Percentiles rank a stretch among this genome's conserved stretches.
Evolutionary conservation across 2,888 invertebrate genomes (phyloP).

Genomic region (Taenaris catops): DNA sequence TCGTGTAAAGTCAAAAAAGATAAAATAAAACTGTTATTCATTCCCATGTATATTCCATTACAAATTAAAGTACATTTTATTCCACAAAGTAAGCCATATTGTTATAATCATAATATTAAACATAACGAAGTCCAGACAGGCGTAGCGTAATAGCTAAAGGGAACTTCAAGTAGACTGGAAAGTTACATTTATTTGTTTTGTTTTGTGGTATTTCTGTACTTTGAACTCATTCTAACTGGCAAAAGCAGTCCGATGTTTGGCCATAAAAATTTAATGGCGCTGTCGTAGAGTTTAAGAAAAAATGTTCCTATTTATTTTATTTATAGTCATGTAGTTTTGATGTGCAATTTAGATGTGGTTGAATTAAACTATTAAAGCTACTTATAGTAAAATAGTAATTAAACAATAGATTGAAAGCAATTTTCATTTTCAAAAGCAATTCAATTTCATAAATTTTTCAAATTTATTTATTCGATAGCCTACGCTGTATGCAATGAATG

Average conservation of each 20-base stretch:
- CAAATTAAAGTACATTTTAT: not conserved
- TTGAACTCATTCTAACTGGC: constrained; percentile 10
- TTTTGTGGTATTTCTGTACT: constrained; percentile 11
- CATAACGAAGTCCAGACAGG: constrained; percentile 9
- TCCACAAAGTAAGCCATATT: constrained; percentile 5
- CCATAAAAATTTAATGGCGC: constrained; percentile 11
- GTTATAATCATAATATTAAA: constrained; percentile 11
- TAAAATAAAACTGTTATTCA: no score
- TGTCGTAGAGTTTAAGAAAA: constrained; percentile 1
- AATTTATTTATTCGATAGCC: no score
- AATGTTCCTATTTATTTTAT: not conserved
- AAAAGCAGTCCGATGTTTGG: constrained; percentile 9
- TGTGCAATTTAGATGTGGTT: no score
- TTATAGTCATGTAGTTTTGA: not conserved
- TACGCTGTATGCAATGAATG: no score
- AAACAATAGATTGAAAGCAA: no score
- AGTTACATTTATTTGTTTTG: constrained; percentile 22
- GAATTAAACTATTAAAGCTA: no score
- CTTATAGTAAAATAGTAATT: no score
- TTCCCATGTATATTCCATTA: no score
- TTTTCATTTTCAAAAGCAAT: no score
- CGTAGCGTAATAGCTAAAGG: constrained; percentile 14
- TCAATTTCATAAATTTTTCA: no score
- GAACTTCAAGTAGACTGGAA: constrained; percentile 16
- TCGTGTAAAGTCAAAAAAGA: no score